Evolutionary conservation across 2,113 vertebrate genomes (phyloP).

Genomic region (Hippocampus zosterae): DNA sequence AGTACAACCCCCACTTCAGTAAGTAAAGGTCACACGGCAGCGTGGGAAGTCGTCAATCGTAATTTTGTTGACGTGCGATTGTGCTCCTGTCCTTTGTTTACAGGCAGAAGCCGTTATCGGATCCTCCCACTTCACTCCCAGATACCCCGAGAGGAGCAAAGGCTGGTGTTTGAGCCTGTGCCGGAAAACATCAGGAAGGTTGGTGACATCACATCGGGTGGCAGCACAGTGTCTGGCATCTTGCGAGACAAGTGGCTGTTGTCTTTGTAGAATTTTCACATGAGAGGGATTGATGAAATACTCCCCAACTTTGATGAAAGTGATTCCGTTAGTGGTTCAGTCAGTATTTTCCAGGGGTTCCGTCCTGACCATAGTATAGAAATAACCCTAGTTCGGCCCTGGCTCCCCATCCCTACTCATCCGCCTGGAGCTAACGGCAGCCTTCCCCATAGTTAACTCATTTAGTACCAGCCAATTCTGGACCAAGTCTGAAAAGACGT

Average conservation of each 20-base stretch:
- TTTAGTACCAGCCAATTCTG: too few species aligned
- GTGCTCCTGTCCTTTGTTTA: not conserved
- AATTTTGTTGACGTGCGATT: too few species aligned
- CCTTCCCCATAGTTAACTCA: too few species aligned
- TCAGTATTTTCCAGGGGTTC: too few species aligned
- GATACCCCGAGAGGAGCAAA: conserved; percentile 92
- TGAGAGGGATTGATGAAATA: too few species aligned
- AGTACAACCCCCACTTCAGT: conserved; percentile 92
- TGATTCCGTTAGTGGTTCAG: too few species aligned
- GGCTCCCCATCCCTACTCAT: too few species aligned
- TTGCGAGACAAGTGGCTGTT: not conserved
- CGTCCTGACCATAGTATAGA: too few species aligned
- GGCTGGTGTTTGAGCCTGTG: conserved; percentile 87
- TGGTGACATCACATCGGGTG: not conserved
- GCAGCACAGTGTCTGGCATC: not conserved
- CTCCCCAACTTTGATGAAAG: too few species aligned
- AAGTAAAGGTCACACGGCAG: conserved; percentile 4
- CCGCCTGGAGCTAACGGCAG: too few species aligned
- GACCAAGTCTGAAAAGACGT: too few species aligned
- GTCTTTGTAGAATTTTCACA: not conserved
- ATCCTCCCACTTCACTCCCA: conserved; percentile 94
- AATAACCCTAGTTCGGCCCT: too few species aligned
- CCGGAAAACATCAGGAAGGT: conserved; percentile 84
- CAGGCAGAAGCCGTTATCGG: conserved; percentile 80
- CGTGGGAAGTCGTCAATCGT: not conserved